Percentiles rank a stretch among this genome's conserved stretches.
phyloP scores from a whole-genome alignment of 2,888 invertebrate genomes.

The Ormyrus pomaceus region DNA sequence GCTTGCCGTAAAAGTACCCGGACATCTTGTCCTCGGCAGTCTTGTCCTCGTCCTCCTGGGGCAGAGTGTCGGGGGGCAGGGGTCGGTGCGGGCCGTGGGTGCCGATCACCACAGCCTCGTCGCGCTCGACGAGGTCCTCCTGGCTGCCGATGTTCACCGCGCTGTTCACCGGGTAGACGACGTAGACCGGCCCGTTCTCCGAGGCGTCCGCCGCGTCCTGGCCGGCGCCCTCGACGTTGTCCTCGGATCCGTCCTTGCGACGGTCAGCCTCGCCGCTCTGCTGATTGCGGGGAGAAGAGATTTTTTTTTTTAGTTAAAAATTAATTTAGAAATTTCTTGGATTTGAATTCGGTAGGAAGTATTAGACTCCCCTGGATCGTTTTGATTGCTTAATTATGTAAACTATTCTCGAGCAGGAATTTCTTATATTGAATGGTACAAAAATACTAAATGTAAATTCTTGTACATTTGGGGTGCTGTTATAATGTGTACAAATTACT shows the following conservation, averaged over 20 bases:
- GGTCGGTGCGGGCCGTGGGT: constrained; percentile 78
- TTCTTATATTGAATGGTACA: no score
- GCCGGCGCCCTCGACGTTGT: not conserved
- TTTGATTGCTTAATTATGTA: no score
- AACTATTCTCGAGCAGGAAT: no score
- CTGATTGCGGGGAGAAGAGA: not conserved
- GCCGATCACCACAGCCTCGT: constrained; percentile 78
- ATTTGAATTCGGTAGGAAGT: no score
- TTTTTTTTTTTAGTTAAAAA: not conserved
- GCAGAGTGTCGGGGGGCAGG: constrained; percentile 73
- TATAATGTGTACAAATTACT: no score
- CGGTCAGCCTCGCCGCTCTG: constrained; percentile 46
- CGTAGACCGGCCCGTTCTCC: constrained; percentile 74
- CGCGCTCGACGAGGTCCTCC: constrained; percentile 73
- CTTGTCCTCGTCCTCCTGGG: constrained; percentile 62
- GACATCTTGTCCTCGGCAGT: constrained; percentile 44
- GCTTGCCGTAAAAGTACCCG: constrained; percentile 42
- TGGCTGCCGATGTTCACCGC: constrained; percentile 75
- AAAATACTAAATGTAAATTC: no score
- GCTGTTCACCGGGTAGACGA: constrained; percentile 80
- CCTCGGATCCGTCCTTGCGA: constrained; percentile 37
- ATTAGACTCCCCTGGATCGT: no score
- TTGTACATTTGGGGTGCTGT: no score
- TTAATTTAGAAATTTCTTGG: no score
- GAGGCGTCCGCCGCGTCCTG: constrained; percentile 2